Conservation (phyloP, 2,888 invertebrate species). For the Cylloceria caligata region DNA sequence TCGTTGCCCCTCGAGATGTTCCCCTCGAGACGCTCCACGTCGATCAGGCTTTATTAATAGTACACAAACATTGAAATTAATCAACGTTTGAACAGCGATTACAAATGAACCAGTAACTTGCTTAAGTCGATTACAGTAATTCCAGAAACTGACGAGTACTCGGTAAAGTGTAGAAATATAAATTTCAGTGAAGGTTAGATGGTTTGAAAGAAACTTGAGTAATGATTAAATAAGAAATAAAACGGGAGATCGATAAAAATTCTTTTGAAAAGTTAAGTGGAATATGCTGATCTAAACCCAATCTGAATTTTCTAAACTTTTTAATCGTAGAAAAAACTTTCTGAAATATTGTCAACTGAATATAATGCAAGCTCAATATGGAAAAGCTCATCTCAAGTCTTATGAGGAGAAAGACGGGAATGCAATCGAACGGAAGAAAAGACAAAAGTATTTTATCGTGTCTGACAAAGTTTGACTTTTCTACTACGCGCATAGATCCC, state of each 20-base stretch:
- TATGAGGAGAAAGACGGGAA: background rate
- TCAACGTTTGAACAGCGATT: too few relatives aligned
- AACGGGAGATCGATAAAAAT: background rate
- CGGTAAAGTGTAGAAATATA: too few relatives aligned
- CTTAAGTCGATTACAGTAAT: too few relatives aligned
- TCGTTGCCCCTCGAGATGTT: too few relatives aligned
- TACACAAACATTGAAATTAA: too few relatives aligned
- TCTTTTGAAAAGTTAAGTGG: background rate
- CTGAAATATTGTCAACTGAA: background rate
- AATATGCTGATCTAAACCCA: background rate
- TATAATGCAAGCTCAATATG: background rate
- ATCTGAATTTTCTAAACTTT: background rate
- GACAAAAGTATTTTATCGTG: background rate
- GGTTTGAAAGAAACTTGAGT: too few relatives aligned
- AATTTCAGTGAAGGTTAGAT: too few relatives aligned
- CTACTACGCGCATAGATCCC: constrained; percentile 1
- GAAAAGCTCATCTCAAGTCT: background rate
- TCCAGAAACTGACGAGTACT: too few relatives aligned
- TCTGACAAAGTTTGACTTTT: constrained; percentile 44
- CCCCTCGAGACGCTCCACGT: too few relatives aligned
- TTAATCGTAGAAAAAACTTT: background rate
- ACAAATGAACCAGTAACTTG: too few relatives aligned
- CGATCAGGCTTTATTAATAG: too few relatives aligned
- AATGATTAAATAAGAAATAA: too few relatives aligned
- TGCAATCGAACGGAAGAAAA: background rate